Percentiles rank a stretch among this genome's conserved stretches.
phyloP scores from a whole-genome alignment of 2,888 invertebrate species.

The Ptilodon capucinus region DNA sequence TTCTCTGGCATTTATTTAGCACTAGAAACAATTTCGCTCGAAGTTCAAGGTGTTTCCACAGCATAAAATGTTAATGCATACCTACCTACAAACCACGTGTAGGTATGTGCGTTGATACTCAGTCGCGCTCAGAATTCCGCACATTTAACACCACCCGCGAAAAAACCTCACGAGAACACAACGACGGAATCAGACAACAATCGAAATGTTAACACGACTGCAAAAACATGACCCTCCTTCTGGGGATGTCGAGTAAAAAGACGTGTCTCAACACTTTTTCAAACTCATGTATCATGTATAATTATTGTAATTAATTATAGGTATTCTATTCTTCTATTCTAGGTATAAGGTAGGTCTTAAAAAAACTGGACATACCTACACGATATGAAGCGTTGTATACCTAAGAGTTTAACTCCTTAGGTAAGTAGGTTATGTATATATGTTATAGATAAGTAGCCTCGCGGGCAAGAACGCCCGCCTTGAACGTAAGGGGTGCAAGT shows the following conservation, averaged over 20 bases:
- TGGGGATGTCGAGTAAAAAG: no score
- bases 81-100: not conserved
- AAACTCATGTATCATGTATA: not conserved
- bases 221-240: constrained; percentile 42
- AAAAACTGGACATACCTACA: no score
- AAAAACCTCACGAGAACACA: constrained; percentile 50
- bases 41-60: not conserved
- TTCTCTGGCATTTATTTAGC: no score
- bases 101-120: constrained; percentile 5
- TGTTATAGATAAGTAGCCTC: no score
- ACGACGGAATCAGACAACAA: constrained; percentile 65
- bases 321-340: no score
- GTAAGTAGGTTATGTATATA: no score
- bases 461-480: no score
- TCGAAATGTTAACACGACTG: constrained; percentile 67
- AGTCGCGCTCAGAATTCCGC: constrained; percentile 53
- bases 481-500: no score
- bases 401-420: no score
- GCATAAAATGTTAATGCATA: not conserved
- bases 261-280: constrained; percentile 9
- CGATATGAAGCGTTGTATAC: no score
- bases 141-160: constrained; percentile 58
- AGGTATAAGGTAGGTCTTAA: no score
- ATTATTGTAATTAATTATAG: not conserved
- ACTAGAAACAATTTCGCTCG: no score